A percentile compares a stretch with the other conserved stretches of the same genome.
phyloP scores from a whole-genome alignment of 2,797 vertebrate species.

The Gambelia wislizenii region DNA sequence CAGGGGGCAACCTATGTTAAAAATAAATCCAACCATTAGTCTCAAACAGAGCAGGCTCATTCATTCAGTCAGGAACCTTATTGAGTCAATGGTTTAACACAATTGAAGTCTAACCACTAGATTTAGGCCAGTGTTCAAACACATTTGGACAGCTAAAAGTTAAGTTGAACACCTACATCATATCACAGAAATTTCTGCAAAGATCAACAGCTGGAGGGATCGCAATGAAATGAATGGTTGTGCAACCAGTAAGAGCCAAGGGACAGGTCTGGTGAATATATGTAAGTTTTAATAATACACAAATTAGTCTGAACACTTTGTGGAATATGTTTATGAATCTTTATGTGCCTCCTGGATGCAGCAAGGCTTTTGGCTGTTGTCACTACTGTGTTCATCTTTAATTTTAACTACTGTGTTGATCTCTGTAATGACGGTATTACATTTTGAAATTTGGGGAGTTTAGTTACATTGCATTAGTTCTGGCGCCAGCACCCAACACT shows the following conservation, averaged over 20 bases:
- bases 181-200: conserved; percentile 2
- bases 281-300: background rate
- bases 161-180: background rate
- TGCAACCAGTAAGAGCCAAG: background rate
- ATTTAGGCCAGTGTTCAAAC: background rate
- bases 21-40: too few species aligned
- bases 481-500: background rate
- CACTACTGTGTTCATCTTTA: too few species aligned
- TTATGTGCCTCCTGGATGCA: background rate
- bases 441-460: background rate
- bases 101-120: too few species aligned
- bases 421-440: conserved; percentile 14
- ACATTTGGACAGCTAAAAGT: background rate
- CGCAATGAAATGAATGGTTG: background rate
- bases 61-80: too few species aligned
- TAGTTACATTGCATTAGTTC: background rate
- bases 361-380: background rate
- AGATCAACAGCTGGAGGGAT: background rate
- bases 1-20: too few species aligned
- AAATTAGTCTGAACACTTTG: conserved; percentile 15
- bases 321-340: background rate
- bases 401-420: conserved; percentile 7
- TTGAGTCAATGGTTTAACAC: too few species aligned
- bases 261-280: background rate
- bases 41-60: too few species aligned